These are phyloP conservation scores for Pseudoips prasinana DNA, from an alignment of 2,888 invertebrate genomes.

Conservation along the genomic window DNA sequence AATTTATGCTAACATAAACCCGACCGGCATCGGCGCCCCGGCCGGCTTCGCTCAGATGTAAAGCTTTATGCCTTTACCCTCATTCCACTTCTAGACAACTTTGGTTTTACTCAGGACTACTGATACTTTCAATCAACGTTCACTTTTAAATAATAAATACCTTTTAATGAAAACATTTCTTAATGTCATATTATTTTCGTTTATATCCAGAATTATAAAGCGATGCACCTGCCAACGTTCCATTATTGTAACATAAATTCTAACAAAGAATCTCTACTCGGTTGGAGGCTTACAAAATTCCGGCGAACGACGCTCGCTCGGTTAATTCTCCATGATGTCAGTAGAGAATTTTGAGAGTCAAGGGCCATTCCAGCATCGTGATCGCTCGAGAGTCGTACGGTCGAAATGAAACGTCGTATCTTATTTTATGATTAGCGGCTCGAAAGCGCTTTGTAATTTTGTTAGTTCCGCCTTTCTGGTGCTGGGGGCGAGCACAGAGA, in stretches of 20 bases:
- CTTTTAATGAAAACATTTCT: background rate
- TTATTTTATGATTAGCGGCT: conserved; percentile 83
- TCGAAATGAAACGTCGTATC: conserved; percentile 83
- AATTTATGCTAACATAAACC: conserved; percentile 64
- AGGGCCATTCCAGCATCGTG: conserved; percentile 79
- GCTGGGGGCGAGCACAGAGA: conserved; percentile 79
- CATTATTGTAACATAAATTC: conserved; percentile 21
- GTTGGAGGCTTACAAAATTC: conserved; percentile 55
- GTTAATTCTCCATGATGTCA: conserved; percentile 72
- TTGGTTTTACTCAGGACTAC: conserved; percentile 37
- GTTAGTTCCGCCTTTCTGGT: conserved; percentile 83
- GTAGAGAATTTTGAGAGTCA: conserved; percentile 80
- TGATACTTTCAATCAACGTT: conserved; percentile 37
- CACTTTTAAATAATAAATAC: background rate
- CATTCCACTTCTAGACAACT: conserved; percentile 36
- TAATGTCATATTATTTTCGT: conserved; percentile 1
- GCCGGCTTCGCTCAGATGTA: conserved; percentile 39
- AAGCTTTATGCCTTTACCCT: conserved; percentile 44
- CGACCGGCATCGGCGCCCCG: conserved; percentile 40
- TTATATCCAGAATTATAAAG: conserved; percentile 19
- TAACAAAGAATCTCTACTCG: conserved; percentile 48
- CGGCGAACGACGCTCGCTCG: conserved; percentile 55
- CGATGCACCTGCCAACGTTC: conserved; percentile 13
- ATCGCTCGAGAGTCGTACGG: conserved; percentile 79
- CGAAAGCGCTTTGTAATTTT: conserved; percentile 82